Percentiles rank a stretch among this genome's conserved stretches.
Evolutionary conservation across 2,113 vertebrate species (phyloP).

Genomic region (Grammomys dolichurus): DNA sequence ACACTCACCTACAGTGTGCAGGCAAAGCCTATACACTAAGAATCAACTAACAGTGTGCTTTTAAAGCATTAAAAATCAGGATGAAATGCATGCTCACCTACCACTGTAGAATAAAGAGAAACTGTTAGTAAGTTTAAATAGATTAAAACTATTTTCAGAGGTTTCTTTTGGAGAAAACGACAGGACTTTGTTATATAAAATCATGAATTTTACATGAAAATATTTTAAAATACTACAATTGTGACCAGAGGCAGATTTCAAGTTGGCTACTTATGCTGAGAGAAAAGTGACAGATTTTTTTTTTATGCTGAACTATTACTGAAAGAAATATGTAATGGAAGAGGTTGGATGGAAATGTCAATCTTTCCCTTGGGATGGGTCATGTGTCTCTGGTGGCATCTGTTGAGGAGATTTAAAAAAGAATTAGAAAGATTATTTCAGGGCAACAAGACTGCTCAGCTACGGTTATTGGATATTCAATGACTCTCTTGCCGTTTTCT

Average conservation of each 20-base stretch:
- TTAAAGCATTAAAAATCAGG: neutral
- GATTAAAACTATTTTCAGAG: constrained; percentile 57
- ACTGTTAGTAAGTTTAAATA: constrained; percentile 33
- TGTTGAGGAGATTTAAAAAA: constrained; percentile 26
- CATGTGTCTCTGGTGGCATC: neutral
- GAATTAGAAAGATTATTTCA: constrained; percentile 46
- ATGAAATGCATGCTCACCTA: neutral
- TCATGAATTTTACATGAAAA: constrained; percentile 73
- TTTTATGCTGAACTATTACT: constrained; percentile 35
- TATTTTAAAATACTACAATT: constrained; percentile 66
- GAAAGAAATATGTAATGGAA: constrained; percentile 51
- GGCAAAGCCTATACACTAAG: neutral
- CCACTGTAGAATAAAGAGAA: neutral
- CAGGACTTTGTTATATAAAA: constrained; percentile 55
- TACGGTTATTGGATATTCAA: neutral
- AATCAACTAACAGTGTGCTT: neutral
- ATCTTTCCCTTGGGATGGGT: neutral
- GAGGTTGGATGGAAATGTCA: constrained; percentile 49
- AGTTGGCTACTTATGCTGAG: constrained; percentile 40
- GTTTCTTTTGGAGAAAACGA: neutral
- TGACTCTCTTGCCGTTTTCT: neutral
- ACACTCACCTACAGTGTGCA: neutral
- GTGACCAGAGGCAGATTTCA: constrained; percentile 62
- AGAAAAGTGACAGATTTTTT: constrained; percentile 49
- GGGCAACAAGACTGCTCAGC: neutral